Evolutionary conservation across 2,113 vertebrate species (phyloP), one percentile per base, ranked within the genome.

Genomic region (Cottus gobio): DNA sequence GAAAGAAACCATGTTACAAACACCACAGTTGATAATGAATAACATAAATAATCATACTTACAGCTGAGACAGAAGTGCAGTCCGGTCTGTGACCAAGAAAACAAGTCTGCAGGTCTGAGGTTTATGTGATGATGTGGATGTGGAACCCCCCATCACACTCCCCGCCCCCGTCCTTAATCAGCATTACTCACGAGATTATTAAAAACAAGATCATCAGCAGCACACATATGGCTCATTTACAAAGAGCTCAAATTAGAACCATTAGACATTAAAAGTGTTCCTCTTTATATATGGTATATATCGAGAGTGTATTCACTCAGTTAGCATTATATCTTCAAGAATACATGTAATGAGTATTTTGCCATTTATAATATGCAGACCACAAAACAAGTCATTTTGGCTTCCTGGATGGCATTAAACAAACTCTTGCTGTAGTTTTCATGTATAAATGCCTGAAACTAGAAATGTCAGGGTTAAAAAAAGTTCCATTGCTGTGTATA

Each of bases 401-500:
- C n/a, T n/a, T n/a, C n/a, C n/a, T n/a, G n/a, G n/a, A n/a, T n/a
- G 31, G 31, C 31, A 31, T 31, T 31, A 31, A 31, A 31, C 2
- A 31, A 31, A 31, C n/a, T 20, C 36, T 39, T 16, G 4, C 37
- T 36, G 34, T 26, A 28, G 30, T 50, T 71, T 48, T 81, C 3
- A 77, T 7, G 31, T 22, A 13, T 28, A 37, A 63, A 78, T 52
- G 36, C 12, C 68, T 50, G n/a, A n/a, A n/a, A n/a, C n/a, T n/a
- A n/a, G n/a, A n/a, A n/a, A n/a, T n/a, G 15, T 63, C 30, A 18
- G 22, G 31, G 15, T 46, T 26, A 56, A 26, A 77, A 76, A 72
- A 72, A 3, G 58, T 71, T 48, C 54, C 20, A 20, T 5, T 16
- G 26, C 39, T 71, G 56, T 46, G 26, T 18, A 26, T 37, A 57